Conservation (phyloP, 2,888 invertebrate species). For the Gerosis bhagava region DNA sequence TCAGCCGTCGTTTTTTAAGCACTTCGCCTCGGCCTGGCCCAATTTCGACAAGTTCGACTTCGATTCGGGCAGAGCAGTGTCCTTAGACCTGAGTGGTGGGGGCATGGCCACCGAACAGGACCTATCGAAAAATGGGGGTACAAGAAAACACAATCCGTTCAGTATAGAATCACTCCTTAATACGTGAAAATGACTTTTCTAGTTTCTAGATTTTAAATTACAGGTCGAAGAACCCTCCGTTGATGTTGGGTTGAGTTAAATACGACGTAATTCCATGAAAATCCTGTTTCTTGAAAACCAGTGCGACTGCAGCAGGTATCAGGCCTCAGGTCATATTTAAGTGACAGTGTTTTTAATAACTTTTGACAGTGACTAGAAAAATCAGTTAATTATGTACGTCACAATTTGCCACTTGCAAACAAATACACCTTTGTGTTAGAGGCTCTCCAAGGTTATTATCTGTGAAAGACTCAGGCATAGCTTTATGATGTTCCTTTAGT, state of each 20-base stretch:
- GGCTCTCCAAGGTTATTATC: constrained; percentile 51
- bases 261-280: too few species aligned
- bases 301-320: too few species aligned
- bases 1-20: constrained; percentile 71
- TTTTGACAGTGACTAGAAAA: too few species aligned
- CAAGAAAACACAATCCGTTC: constrained; percentile 90
- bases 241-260: too few species aligned
- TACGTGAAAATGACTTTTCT: constrained; percentile 80
- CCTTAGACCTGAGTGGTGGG: constrained; percentile 72
- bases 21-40: constrained; percentile 60
- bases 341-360: too few species aligned
- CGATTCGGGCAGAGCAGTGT: constrained; percentile 73
- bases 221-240: background rate
- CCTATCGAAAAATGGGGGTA: constrained; percentile 77
- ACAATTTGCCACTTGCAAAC: too few species aligned
- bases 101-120: constrained; percentile 70
- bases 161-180: constrained; percentile 94
- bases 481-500: constrained; percentile 65
- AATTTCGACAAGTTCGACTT: constrained; percentile 77
- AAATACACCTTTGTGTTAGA: constrained; percentile 38
- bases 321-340: too few species aligned
- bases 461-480: constrained; percentile 43
- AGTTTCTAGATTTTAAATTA: constrained; percentile 30
- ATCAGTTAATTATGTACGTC: too few species aligned
- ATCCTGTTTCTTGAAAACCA: too few species aligned